A percentile compares a stretch with the other conserved stretches of the same genome.
Evolutionary conservation across 2,888 invertebrate species (phyloP).

Genomic region (Melanostoma scalare): DNA sequence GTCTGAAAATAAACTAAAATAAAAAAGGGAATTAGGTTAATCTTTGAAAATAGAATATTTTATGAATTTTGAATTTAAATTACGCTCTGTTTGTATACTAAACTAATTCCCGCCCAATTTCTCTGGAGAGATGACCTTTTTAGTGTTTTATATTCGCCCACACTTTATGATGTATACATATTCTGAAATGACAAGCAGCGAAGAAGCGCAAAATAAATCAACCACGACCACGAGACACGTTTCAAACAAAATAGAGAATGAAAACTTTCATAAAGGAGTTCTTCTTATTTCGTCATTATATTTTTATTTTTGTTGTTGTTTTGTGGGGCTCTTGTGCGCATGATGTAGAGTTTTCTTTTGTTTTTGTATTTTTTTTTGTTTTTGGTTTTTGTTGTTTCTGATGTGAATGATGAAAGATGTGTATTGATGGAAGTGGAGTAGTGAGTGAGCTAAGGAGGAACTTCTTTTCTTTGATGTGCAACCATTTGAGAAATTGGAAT

Average conservation of each 20-base stretch:
- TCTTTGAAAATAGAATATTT: conserved; percentile 32
- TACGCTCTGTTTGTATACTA: neutral
- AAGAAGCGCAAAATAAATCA: conserved; percentile 34
- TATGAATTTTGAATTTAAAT: conserved; percentile 14
- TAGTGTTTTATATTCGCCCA: conserved; percentile 36
- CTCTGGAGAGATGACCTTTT: conserved; percentile 36
- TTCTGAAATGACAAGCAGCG: conserved; percentile 30
- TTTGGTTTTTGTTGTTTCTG: conserved; percentile 19
- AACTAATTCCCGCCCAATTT: neutral
- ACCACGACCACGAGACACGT: conserved; percentile 21
- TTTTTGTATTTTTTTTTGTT: neutral
- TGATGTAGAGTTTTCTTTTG: conserved; percentile 49
- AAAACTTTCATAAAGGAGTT: conserved; percentile 44
- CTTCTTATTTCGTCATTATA: conserved; percentile 58
- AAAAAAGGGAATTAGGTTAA: conserved; percentile 42
- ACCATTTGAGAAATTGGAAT: conserved; percentile 49
- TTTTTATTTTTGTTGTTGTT: conserved; percentile 57
- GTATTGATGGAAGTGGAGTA: conserved; percentile 27
- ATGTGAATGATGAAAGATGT: conserved; percentile 40
- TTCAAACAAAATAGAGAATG: conserved; percentile 10
- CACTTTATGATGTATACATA: neutral
- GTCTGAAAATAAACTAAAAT: conserved; percentile 57
- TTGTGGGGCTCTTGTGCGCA: conserved; percentile 52
- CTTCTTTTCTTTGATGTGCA: conserved; percentile 53
- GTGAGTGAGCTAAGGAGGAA: conserved; percentile 26